Evolutionary conservation across 2,113 vertebrate species (phyloP).

Genomic region (Haemorhous mexicanus): DNA sequence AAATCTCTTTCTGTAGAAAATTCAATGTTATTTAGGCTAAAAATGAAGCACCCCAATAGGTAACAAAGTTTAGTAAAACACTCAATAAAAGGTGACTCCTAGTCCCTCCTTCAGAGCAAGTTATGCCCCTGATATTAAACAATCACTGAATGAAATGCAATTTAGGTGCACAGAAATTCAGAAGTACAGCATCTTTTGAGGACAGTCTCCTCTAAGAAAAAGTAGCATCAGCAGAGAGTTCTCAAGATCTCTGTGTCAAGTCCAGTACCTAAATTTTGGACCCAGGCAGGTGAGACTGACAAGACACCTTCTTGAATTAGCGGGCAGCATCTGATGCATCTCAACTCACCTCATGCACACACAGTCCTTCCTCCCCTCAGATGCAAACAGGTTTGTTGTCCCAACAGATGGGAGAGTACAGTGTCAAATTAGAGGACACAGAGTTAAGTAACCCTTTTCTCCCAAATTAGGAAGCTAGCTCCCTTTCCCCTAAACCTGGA

Average conservation of each 20-base stretch:
- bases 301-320: not conserved
- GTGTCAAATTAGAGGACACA: not conserved
- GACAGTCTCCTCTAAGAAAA: not conserved
- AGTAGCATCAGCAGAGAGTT: not conserved
- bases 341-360: not conserved
- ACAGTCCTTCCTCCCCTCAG: not conserved
- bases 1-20: not conserved
- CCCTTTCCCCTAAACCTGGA: not conserved
- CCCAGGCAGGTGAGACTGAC: not conserved
- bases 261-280: not conserved
- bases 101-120: not conserved
- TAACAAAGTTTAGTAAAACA: not conserved
- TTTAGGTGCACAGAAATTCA: not conserved
- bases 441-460: not conserved
- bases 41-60: not conserved
- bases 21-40: not conserved
- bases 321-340: not conserved
- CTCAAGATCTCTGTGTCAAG: not conserved
- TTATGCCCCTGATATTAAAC: not conserved
- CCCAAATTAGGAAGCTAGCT: not conserved
- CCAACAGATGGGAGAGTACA: not conserved
- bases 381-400: not conserved
- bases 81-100: not conserved
- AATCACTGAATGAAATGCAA: not conserved
- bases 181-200: not conserved